phyloP scores from a whole-genome alignment of 92 coral and sea anemone species.

The Heteractis magnifica region DNA sequence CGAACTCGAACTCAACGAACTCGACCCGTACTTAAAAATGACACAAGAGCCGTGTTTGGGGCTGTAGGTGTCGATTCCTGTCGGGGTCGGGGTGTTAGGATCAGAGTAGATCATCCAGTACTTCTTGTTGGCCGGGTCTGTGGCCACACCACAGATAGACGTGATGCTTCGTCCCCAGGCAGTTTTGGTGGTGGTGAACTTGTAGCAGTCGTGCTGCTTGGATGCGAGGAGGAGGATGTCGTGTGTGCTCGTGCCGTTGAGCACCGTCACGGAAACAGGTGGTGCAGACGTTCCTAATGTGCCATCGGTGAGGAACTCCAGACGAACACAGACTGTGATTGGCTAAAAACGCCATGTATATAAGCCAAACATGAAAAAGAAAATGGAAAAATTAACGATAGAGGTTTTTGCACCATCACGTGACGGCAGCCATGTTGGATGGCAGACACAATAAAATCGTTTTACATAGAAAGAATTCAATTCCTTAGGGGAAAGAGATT shows the following conservation, averaged over 20 bases:
- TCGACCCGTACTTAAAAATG: constrained; percentile 51
- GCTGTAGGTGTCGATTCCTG: constrained; percentile 69
- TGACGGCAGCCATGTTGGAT: too few species aligned
- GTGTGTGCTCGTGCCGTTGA: constrained; percentile 58
- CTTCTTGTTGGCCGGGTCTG: constrained; percentile 25
- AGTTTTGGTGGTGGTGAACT: constrained; percentile 27
- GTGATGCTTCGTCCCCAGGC: constrained; percentile 52
- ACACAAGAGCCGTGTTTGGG: constrained; percentile 66
- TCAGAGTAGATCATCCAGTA: constrained; percentile 72
- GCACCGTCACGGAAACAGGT: constrained; percentile 30
- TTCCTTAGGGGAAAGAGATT: too few species aligned
- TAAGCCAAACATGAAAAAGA: neutral
- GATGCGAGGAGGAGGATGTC: constrained; percentile 57
- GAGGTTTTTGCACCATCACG: too few species aligned
- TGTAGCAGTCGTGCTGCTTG: constrained; percentile 51
- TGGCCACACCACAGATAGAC: constrained; percentile 57
- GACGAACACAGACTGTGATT: constrained; percentile 63
- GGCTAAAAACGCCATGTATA: constrained; percentile 8
- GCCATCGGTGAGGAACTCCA: constrained; percentile 44
- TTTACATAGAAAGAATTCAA: too few species aligned
- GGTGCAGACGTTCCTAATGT: constrained; percentile 32
- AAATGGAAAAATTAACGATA: neutral
- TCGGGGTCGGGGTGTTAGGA: constrained; percentile 35
- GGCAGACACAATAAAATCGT: too few species aligned
- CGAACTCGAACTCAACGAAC: too few species aligned